Conservation (phyloP, 2,888 invertebrate species). For the Nomada lathburiana region DNA sequence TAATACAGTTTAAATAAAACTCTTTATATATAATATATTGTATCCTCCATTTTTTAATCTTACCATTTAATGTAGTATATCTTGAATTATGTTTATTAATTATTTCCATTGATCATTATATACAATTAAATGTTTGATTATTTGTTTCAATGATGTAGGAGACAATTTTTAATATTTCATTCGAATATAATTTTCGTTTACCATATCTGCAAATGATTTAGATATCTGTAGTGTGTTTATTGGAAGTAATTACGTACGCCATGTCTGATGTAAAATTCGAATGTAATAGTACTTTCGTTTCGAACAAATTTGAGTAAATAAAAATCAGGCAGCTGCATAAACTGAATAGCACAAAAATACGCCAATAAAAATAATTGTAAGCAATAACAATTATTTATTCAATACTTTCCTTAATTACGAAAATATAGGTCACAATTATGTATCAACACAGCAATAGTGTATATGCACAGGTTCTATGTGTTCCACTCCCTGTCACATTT, state of each 20-base stretch:
- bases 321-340: not conserved
- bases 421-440: slow-evolving; percentile 93
- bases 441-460: slow-evolving; percentile 99
- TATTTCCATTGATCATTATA: slow-evolving; percentile 11
- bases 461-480: slow-evolving; percentile 99
- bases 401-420: slow-evolving; percentile 58
- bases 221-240: not conserved
- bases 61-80: slow-evolving; percentile 64
- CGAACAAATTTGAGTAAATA: not conserved
- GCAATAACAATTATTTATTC: not conserved
- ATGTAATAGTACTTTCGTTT: not conserved
- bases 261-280: not conserved
- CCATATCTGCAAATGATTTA: not conserved
- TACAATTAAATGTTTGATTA: not conserved
- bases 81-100: slow-evolving; percentile 12
- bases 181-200: not conserved
- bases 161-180: not conserved
- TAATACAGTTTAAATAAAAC: slow-evolving; percentile 70
- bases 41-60: slow-evolving; percentile 70
- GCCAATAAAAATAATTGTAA: not conserved
- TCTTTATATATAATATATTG: slow-evolving; percentile 67
- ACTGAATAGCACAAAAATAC: not conserved
- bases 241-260: not conserved
- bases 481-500: slow-evolving; percentile 98
- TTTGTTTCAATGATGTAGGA: too few relatives aligned